Conservation (phyloP, 2,888 invertebrate genomes). For the Orthonevra nobilis region DNA sequence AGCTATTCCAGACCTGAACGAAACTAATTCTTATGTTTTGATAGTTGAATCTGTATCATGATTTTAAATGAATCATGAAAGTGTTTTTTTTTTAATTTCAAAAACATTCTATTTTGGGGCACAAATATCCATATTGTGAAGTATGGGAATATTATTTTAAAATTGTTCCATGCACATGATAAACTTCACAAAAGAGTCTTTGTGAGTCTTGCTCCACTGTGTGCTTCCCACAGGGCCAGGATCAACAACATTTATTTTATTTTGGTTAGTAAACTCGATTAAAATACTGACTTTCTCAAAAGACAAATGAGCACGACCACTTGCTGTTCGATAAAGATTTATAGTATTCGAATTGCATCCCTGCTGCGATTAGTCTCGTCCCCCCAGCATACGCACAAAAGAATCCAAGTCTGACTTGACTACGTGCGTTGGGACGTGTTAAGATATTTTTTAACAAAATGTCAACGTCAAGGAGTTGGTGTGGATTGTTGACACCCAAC, state of each 20-base stretch:
- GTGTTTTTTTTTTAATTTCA: too few species aligned
- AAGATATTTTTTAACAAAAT: constrained; percentile 15
- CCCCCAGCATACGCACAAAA: constrained; percentile 20
- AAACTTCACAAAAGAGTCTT: too few species aligned
- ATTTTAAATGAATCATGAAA: too few species aligned
- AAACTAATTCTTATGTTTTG: too few species aligned
- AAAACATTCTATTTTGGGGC: too few species aligned
- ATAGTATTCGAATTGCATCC: constrained; percentile 57
- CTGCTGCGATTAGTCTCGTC: constrained; percentile 43
- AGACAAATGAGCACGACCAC: constrained; percentile 57
- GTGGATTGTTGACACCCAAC: constrained; percentile 29
- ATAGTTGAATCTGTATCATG: too few species aligned
- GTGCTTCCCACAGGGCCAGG: not conserved
- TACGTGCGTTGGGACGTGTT: constrained; percentile 51
- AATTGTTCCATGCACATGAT: too few species aligned
- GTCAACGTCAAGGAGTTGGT: constrained; percentile 31
- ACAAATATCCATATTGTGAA: too few species aligned
- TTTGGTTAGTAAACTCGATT: constrained; percentile 33
- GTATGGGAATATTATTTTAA: too few species aligned
- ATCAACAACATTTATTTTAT: constrained; percentile 2
- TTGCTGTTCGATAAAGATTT: constrained; percentile 65
- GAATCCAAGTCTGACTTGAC: constrained; percentile 50
- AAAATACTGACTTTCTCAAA: constrained; percentile 31
- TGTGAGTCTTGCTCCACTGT: too few species aligned
- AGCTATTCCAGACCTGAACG: too few species aligned